Evolutionary conservation across 2,113 vertebrate genomes (phyloP).

Genomic region (Sander vitreus): DNA sequence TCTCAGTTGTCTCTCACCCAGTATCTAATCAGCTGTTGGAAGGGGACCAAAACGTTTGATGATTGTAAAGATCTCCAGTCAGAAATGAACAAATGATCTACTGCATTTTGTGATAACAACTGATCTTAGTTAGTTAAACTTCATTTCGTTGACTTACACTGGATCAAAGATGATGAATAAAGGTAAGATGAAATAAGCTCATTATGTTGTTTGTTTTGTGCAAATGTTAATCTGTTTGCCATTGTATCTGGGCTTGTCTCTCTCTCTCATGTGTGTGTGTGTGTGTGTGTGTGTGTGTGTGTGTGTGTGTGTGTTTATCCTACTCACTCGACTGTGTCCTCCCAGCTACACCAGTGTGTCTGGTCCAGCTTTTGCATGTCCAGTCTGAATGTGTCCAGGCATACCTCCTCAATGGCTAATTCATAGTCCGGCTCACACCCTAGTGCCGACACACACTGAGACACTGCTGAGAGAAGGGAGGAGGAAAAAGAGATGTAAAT

Average conservation of each 20-base stretch:
- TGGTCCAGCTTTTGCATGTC: constrained; percentile 90
- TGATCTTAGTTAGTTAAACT: background rate
- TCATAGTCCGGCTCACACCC: constrained; percentile 85
- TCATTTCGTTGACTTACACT: background rate
- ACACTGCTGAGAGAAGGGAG: constrained; percentile 64
- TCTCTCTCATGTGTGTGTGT: background rate
- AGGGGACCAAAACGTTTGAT: constrained; percentile 3
- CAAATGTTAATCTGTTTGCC: constrained; percentile 17
- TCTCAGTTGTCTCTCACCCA: constrained; percentile 31
- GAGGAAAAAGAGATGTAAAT: background rate
- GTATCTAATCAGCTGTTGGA: constrained; percentile 44
- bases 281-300: background rate
- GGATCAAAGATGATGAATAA: background rate
- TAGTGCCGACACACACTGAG: constrained; percentile 70
- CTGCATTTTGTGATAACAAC: background rate
- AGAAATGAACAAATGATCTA: background rate
- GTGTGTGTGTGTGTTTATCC: constrained; percentile 20
- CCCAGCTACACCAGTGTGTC: constrained; percentile 92
- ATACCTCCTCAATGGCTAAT: constrained; percentile 86
- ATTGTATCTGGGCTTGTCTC: background rate
- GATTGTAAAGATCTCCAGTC: background rate
- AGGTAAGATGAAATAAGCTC: background rate
- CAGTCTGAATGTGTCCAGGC: constrained; percentile 86
- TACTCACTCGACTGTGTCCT: constrained; percentile 89
- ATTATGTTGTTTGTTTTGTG: constrained; percentile 4